phyloP scores from a whole-genome alignment of 2,797 vertebrate species.

The Urocyon cinereoargenteus region DNA sequence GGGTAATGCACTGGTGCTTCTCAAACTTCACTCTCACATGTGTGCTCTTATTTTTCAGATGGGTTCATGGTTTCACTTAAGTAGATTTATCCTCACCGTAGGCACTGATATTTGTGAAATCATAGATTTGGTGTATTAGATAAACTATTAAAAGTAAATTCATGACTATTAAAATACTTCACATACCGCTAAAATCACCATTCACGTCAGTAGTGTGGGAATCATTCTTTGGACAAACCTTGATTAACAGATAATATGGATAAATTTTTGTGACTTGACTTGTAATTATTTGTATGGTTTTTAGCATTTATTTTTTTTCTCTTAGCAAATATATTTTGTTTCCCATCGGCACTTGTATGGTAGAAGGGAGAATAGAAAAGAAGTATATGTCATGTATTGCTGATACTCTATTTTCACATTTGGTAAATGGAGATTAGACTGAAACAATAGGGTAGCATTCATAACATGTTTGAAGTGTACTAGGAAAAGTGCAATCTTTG shows the following conservation, averaged over 20 bases:
- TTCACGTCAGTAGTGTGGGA: neutral
- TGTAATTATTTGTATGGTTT: constrained; percentile 43
- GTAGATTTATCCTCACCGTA: neutral
- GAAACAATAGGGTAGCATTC: constrained; percentile 5
- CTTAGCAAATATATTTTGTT: neutral
- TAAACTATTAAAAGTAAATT: constrained; percentile 27
- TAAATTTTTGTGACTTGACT: constrained; percentile 45
- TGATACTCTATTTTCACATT: neutral
- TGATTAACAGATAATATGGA: neutral
- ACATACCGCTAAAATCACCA: neutral
- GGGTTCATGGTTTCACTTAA: neutral
- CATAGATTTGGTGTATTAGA: neutral
- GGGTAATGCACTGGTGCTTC: neutral
- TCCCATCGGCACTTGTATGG: neutral
- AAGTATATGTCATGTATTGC: neutral
- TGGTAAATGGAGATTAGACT: neutral
- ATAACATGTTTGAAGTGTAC: neutral
- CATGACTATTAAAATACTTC: constrained; percentile 35
- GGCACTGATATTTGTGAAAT: neutral
- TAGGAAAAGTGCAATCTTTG: neutral
- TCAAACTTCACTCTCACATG: neutral
- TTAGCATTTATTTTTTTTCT: neutral
- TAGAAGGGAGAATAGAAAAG: constrained; percentile 9
- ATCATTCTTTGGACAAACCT: neutral
- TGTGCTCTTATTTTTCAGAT: constrained; percentile 36